Conservation (phyloP, 1,140 invertebrate species). For the Phthorimaea operculella region DNA sequence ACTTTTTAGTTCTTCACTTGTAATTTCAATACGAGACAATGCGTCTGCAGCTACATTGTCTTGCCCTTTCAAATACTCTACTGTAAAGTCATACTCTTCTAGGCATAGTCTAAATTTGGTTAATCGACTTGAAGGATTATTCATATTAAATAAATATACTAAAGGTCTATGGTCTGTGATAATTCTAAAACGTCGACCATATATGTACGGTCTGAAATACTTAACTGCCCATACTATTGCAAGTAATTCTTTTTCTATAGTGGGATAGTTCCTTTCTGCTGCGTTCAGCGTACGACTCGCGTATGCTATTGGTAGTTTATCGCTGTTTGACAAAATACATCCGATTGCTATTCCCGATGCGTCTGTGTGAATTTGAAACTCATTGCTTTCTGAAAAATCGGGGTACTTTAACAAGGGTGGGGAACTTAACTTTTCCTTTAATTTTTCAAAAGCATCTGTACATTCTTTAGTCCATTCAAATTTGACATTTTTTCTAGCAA, state of each 20-base stretch:
- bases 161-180: no score
- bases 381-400: slow-evolving; percentile 24
- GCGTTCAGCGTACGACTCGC: slow-evolving; percentile 39
- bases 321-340: slow-evolving; percentile 35
- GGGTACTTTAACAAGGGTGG: slow-evolving; percentile 30
- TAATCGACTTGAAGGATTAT: slow-evolving; percentile 18
- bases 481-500: slow-evolving; percentile 37
- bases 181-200: no score
- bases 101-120: slow-evolving; percentile 21
- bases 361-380: slow-evolving; percentile 45
- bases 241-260: slow-evolving; percentile 64
- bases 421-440: slow-evolving; percentile 21
- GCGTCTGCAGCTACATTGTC: slow-evolving; percentile 22
- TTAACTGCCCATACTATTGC: slow-evolving; percentile 34
- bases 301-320: slow-evolving; percentile 47
- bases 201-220: no score
- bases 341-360: slow-evolving; percentile 32
- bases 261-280: slow-evolving; percentile 51
- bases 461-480: slow-evolving; percentile 26
- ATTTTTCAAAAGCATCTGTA: slow-evolving; percentile 32
- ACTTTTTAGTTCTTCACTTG: slow-evolving; percentile 12
- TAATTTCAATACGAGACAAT: slow-evolving; percentile 8
- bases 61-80: slow-evolving; percentile 36
- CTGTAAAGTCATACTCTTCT: slow-evolving; percentile 47
- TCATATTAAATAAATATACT: slow-evolving; percentile 19